Base-by-base conservation (phyloP, 64 coral and sea anemone genomes). In the Pocillopora damicornis region DNA sequence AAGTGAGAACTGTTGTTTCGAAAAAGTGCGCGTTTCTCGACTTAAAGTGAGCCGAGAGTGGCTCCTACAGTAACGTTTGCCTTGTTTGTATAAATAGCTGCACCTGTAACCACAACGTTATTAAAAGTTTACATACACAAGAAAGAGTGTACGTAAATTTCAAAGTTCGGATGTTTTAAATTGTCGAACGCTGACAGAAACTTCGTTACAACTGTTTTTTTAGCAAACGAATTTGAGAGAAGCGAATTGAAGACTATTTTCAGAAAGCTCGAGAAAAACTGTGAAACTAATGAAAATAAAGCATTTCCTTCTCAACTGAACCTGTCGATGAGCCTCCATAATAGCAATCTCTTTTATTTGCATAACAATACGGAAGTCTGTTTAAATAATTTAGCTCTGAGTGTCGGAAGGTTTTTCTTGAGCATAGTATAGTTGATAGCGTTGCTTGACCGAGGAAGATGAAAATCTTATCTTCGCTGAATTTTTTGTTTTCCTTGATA, bases 401-500 rank as follows among this genome's bases (percentile, higher is more conserved):
- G 38, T 22, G 16, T 45, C 10, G 75, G 58, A 77, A n/a, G 35
- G 37, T 20, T 51, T 77, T 56, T 77, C 18, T 56, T 18, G 30
- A 45, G 18, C 16, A 15, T 15, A 73, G 37, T 22, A 9, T 22
- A 1, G 63, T n/a, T 26, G 35, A 23, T 71, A 58, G 10, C 18
- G 81, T 56, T 68, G 36, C 18, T 11, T 4, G 11, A 30, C 63
- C 16, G 45, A 56, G 63, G 35, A 65, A 85, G 0, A 85, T 85
- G 81, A 71, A 71, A 37, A 72, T 85, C 22, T 1, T 85, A 30
- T 73, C 81, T 6, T 73, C 81, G 72, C 64, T 85, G 56, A 85
- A 72, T 58, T 9, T 92, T 18, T 71, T 92, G 34, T 58, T 65
- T 59, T 83, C 82, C 14, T 36, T 92, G 0, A 75, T 92, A n/a